phyloP scores from a whole-genome alignment of 2,888 invertebrate genomes.

The Lithophane ornitopus region DNA sequence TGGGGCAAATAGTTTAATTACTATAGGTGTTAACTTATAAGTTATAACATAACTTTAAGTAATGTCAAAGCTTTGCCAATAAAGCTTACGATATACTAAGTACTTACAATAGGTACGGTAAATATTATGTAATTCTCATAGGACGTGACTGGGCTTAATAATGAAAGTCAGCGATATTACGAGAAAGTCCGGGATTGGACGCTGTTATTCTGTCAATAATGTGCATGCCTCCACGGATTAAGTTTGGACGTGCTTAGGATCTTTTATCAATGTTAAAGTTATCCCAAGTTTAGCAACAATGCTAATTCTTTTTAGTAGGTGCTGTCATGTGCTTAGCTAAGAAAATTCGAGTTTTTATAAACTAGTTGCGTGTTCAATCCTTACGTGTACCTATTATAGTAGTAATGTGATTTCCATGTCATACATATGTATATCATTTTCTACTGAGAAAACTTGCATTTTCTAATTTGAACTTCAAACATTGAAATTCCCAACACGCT shows the following conservation, averaged over 20 bases:
- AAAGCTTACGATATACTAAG: not conserved
- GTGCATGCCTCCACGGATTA: slow-evolving; percentile 22
- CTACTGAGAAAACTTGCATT: not conserved
- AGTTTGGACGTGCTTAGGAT: slow-evolving; percentile 33
- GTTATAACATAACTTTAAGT: not conserved
- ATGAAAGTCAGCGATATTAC: slow-evolving; percentile 41
- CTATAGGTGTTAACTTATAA: not conserved
- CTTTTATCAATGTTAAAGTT: slow-evolving; percentile 9
- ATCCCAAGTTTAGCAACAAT: not conserved
- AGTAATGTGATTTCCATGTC: not conserved
- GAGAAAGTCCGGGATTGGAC: slow-evolving; percentile 52
- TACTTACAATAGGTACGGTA: slow-evolving; percentile 8
- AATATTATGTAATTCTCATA: slow-evolving; percentile 24
- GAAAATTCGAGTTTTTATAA: not conserved
- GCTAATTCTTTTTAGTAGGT: not conserved
- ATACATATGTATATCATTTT: slow-evolving; percentile 21
- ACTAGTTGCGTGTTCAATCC: not conserved
- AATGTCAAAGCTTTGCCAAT: not conserved
- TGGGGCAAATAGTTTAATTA: not conserved
- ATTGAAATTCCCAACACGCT: not conserved
- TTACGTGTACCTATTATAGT: not conserved
- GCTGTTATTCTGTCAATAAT: slow-evolving; percentile 16
- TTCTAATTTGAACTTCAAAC: not conserved
- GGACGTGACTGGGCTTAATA: slow-evolving; percentile 56
- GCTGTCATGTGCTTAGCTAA: not conserved